These are phyloP conservation scores for Ceratotherium simum DNA, from an alignment of 2,113 vertebrate species.

Conservation along the genomic window DNA sequence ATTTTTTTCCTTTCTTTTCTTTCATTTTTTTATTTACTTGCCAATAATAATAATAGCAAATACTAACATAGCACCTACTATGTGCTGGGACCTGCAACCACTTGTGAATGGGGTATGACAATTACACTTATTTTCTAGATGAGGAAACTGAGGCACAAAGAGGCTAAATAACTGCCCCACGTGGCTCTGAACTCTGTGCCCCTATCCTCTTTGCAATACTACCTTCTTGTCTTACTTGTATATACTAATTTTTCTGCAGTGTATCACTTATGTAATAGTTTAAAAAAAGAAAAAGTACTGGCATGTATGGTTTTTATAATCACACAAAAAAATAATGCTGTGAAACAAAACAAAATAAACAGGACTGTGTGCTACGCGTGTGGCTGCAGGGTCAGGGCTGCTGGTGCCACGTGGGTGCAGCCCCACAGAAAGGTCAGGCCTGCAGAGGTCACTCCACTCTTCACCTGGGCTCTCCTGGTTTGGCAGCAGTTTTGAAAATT, in stretches of 20 bases:
- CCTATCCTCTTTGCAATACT: background rate
- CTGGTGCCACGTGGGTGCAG: accelerated
- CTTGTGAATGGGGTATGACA: background rate
- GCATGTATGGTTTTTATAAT: background rate
- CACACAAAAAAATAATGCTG: background rate
- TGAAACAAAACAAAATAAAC: background rate
- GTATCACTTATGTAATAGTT: background rate
- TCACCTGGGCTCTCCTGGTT: background rate
- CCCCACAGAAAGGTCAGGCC: background rate
- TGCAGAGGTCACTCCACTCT: background rate
- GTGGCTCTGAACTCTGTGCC: background rate
- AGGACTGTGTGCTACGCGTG: accelerated
- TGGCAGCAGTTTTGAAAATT: background rate
- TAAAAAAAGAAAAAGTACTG: background rate
- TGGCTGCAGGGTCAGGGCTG: no score
- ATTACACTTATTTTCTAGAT: background rate
- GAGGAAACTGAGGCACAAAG: background rate
- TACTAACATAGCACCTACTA: background rate
- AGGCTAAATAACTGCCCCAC: background rate
- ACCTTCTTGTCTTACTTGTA: background rate
- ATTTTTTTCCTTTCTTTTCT: background rate
- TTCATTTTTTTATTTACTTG: background rate
- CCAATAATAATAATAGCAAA: background rate
- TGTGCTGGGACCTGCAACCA: background rate
- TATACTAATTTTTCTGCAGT: background rate